Percentiles rank a stretch among this genome's conserved stretches.
phyloP scores from a whole-genome alignment of 2,113 vertebrate species.

The Centropristis striata region DNA sequence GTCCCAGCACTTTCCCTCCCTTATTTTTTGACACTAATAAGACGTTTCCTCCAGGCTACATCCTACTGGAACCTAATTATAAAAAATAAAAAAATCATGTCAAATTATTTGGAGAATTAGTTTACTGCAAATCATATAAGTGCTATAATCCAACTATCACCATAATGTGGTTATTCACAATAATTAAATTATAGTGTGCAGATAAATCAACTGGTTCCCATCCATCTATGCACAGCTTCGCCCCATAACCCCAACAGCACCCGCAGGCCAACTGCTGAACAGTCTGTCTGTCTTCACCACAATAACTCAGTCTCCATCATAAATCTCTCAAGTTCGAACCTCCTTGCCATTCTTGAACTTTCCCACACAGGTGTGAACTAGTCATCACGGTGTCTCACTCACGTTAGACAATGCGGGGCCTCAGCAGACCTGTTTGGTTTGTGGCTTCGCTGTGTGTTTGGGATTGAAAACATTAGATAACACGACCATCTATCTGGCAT shows the following conservation, averaged over 20 bases:
- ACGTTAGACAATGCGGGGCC: constrained; percentile 70
- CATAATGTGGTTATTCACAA: constrained; percentile 60
- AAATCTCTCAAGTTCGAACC: constrained; percentile 68
- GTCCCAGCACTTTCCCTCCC: neutral
- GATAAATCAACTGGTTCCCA: constrained; percentile 48
- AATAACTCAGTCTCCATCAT: constrained; percentile 61
- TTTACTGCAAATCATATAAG: constrained; percentile 55
- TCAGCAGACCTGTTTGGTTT: constrained; percentile 77
- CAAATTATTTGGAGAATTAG: constrained; percentile 53
- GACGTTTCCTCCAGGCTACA: constrained; percentile 45
- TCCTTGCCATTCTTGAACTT: constrained; percentile 62
- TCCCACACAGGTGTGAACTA: constrained; percentile 77
- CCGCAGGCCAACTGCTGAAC: constrained; percentile 51
- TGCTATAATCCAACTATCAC: constrained; percentile 63
- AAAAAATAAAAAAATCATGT: constrained; percentile 65
- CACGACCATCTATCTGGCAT: constrained; percentile 27
- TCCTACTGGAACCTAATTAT: constrained; percentile 46
- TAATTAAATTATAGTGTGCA: constrained; percentile 47
- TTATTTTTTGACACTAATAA: constrained; percentile 45
- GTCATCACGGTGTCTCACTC: constrained; percentile 72
- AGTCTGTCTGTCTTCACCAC: constrained; percentile 58
- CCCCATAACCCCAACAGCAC: constrained; percentile 17
- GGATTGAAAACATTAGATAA: constrained; percentile 69
- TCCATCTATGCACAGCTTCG: constrained; percentile 12
- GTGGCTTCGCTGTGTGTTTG: constrained; percentile 59